Conservation (phyloP, 1,140 invertebrate species). For the Panagrolaimus sp. region DNA sequence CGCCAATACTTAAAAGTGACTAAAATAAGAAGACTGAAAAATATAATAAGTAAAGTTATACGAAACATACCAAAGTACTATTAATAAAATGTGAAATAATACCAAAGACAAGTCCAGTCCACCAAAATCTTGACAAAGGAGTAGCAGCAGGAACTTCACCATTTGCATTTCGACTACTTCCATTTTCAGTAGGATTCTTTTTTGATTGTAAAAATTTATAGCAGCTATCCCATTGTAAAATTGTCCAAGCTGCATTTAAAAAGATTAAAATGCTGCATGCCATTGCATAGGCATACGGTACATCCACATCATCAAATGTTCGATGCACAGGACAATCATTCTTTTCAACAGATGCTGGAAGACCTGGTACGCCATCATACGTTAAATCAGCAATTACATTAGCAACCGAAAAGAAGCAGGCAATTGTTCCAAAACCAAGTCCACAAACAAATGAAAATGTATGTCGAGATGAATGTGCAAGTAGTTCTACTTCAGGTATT, state of each 20-base stretch:
- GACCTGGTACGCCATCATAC: not conserved
- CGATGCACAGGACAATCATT: not conserved
- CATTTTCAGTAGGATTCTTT: not conserved
- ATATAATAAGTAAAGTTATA: not conserved
- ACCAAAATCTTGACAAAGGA: not conserved
- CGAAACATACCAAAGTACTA: not conserved
- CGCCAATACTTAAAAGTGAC: not conserved
- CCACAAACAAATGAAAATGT: constrained; percentile 9
- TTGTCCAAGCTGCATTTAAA: constrained; percentile 1
- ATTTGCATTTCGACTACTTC: not conserved
- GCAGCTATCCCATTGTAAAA: constrained; percentile 1
- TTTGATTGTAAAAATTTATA: not conserved
- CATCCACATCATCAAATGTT: constrained; percentile 1
- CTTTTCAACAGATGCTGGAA: not conserved
- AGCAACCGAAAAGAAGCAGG: constrained; percentile 1
- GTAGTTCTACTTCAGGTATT: not conserved
- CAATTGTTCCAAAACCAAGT: constrained; percentile 1
- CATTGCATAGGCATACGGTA: constrained; percentile 10
- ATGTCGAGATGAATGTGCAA: not conserved
- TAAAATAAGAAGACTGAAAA: not conserved
- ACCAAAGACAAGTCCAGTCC: constrained; percentile 4
- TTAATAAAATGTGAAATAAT: constrained; percentile 8
- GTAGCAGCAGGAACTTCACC: not conserved
- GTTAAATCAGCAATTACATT: constrained; percentile 9
- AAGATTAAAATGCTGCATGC: not conserved